phyloP scores from a whole-genome alignment of 2,113 vertebrate species.

The Spermophilus dauricus region DNA sequence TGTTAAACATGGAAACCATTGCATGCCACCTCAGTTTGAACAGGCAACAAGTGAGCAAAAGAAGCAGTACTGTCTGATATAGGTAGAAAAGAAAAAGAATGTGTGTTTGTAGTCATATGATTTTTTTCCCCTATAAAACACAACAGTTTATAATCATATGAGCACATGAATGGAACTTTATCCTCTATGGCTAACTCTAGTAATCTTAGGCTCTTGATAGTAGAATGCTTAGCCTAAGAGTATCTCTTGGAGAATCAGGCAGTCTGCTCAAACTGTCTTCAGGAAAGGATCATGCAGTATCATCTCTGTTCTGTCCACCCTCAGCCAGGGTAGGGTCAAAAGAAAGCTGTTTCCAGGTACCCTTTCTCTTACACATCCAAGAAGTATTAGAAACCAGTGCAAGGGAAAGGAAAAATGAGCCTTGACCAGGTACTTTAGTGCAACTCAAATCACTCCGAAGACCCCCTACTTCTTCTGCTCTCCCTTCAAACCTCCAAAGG shows the following conservation, averaged over 20 bases:
- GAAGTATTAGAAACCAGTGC: slow-evolving; percentile 51
- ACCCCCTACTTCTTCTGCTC: slow-evolving; percentile 24
- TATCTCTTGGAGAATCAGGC: neutral
- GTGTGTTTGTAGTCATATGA: slow-evolving; percentile 45
- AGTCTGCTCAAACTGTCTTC: slow-evolving; percentile 51
- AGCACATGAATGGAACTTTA: slow-evolving; percentile 63
- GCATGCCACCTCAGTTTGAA: neutral
- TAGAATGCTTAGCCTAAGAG: slow-evolving; percentile 14
- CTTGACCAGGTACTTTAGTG: slow-evolving; percentile 72
- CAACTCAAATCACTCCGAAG: slow-evolving; percentile 68
- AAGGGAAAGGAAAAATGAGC: slow-evolving; percentile 49
- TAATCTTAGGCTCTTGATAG: slow-evolving; percentile 39
- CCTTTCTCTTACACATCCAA: slow-evolving; percentile 59
- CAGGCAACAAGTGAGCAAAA: slow-evolving; percentile 8
- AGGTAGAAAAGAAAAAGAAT: slow-evolving; percentile 81
- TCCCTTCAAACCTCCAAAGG: slow-evolving; percentile 55
- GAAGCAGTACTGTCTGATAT: slow-evolving; percentile 70
- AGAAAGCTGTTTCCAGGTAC: neutral
- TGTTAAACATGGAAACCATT: neutral
- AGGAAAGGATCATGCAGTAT: neutral
- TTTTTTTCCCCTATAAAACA: slow-evolving; percentile 67
- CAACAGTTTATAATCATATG: slow-evolving; percentile 89
- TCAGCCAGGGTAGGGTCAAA: slow-evolving; percentile 26
- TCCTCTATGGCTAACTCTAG: slow-evolving; percentile 56
- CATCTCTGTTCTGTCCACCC: slow-evolving; percentile 34